Evolutionary conservation across 2,888 invertebrate species (phyloP).

Genomic region (Epistrophe grossulariae): DNA sequence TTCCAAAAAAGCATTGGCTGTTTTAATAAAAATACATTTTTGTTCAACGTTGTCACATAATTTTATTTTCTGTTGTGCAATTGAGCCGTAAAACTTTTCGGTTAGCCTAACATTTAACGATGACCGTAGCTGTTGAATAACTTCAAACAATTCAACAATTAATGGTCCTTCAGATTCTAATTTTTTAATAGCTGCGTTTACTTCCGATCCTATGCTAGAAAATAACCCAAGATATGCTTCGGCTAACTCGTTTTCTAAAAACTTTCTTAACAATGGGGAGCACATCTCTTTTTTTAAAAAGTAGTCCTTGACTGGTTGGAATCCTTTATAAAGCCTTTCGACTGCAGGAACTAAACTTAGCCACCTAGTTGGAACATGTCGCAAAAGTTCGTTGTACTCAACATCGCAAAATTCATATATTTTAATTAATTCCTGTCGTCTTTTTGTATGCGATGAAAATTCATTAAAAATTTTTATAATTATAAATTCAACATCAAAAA

Average conservation of each 20-base stretch:
- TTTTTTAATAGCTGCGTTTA: neutral
- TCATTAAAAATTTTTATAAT: constrained; percentile 14
- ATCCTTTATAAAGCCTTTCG: constrained; percentile 23
- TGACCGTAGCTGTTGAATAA: no score
- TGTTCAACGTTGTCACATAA: no score
- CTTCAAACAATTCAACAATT: neutral
- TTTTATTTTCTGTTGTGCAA: no score
- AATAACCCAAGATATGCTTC: neutral
- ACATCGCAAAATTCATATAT: constrained; percentile 48
- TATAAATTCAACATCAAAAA: neutral
- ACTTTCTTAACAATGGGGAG: neutral
- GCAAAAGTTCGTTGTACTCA: constrained; percentile 39
- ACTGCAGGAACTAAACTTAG: constrained; percentile 44
- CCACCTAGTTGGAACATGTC: constrained; percentile 53
- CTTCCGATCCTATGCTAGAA: neutral
- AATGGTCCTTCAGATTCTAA: neutral
- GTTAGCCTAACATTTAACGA: no score
- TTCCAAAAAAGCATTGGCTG: no score
- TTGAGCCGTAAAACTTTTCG: no score
- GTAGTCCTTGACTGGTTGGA: neutral
- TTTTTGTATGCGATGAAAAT: constrained; percentile 3
- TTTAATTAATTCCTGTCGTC: constrained; percentile 40
- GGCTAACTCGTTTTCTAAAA: neutral
- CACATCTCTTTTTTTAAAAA: neutral
- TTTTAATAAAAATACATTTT: no score